Conservation (phyloP, 2,113 vertebrate genomes). For the Desmodus rotundus region DNA sequence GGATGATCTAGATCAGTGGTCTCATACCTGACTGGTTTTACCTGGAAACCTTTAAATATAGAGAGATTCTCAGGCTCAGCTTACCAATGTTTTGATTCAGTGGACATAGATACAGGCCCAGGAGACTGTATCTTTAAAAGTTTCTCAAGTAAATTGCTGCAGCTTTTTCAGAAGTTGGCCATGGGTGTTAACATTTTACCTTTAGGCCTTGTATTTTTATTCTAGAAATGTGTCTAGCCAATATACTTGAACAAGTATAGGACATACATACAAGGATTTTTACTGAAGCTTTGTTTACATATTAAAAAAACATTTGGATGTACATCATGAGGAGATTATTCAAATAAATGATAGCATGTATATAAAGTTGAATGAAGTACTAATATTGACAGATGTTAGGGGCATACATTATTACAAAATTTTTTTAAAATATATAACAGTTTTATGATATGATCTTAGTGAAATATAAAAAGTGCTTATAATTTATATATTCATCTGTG, state of each 20-base stretch:
- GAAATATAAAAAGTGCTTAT: background rate
- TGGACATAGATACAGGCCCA: background rate
- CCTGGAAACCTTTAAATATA: background rate
- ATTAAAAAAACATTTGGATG: background rate
- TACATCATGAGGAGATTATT: background rate
- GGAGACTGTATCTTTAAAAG: background rate
- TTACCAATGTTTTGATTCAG: background rate
- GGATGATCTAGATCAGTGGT: background rate
- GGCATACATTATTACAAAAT: background rate
- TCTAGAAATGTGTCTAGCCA: background rate
- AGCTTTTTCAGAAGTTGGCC: background rate
- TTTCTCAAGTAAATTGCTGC: background rate
- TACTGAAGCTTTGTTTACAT: conserved; percentile 10
- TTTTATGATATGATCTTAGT: background rate
- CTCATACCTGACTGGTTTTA: background rate
- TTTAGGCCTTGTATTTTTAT: background rate
- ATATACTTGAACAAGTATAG: background rate
- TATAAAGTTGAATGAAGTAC: background rate
- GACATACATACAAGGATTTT: background rate
- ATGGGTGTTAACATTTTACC: background rate
- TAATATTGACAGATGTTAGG: background rate
- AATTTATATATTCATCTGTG: background rate
- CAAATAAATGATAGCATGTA: background rate
- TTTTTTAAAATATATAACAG: background rate
- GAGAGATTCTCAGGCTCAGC: background rate